phyloP scores from a whole-genome alignment of 2,113 vertebrate genomes.

The Bombycilla garrulus region DNA sequence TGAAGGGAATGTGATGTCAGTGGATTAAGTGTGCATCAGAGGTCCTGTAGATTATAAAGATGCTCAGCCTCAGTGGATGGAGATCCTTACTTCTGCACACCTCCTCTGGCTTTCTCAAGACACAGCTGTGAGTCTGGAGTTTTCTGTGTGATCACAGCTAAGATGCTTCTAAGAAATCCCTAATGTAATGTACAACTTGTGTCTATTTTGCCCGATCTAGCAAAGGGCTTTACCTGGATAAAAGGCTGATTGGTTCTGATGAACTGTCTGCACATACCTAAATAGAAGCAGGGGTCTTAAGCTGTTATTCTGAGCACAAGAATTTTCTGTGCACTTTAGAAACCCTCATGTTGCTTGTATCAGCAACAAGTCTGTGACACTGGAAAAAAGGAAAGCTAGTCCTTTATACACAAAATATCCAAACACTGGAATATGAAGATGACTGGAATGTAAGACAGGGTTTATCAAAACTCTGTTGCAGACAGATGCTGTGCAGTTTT shows the following conservation, averaged over 20 bases:
- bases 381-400: not conserved
- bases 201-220: not conserved
- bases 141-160: not conserved
- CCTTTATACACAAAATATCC: not conserved
- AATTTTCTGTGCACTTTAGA: not conserved
- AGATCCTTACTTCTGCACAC: not conserved
- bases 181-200: accelerated
- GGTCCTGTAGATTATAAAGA: not conserved
- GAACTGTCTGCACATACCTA: not conserved
- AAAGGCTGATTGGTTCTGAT: not conserved
- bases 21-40: not conserved
- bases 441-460: not conserved
- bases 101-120: not conserved
- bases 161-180: not conserved
- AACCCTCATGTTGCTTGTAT: not conserved
- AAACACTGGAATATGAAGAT: not conserved
- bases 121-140: not conserved
- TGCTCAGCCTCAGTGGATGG: not conserved
- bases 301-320: not conserved
- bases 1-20: not conserved
- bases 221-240: not conserved
- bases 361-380: not conserved
- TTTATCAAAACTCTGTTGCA: constrained; percentile 7
- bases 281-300: not conserved
- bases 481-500: constrained; percentile 33